A percentile compares a stretch with the other conserved stretches of the same genome.
These are phyloP conservation scores for Sussaba pulchella DNA, from an alignment of 2,888 invertebrate genomes.

Conservation along the genomic window DNA sequence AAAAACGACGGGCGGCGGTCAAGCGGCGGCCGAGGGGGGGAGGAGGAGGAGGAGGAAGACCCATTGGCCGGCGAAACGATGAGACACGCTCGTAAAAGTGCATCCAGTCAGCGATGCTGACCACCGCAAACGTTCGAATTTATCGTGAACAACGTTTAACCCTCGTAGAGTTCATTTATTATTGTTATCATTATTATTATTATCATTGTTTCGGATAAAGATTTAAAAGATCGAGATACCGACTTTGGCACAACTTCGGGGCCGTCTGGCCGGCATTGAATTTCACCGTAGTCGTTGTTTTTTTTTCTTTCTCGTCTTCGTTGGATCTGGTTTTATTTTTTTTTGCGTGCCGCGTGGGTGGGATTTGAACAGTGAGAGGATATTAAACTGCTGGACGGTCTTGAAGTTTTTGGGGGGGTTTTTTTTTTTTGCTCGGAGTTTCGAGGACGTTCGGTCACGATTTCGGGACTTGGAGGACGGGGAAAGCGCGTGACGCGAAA, in stretches of 20 bases:
- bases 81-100: conserved; percentile 50
- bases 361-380: neutral
- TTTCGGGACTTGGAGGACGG: conserved; percentile 34
- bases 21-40: neutral
- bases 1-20: too few species aligned
- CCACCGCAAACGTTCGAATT: conserved; percentile 39
- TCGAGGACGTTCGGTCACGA: neutral
- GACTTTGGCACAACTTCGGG: neutral
- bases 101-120: conserved; percentile 57
- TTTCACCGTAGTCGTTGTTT: too few species aligned
- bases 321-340: conserved; percentile 6
- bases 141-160: neutral
- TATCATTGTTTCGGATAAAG: too few species aligned
- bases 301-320: too few species aligned
- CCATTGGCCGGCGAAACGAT: conserved; percentile 27
- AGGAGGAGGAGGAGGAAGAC: neutral
- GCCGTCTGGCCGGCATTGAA: neutral
- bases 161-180: neutral
- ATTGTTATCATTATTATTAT: neutral
- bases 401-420: neutral
- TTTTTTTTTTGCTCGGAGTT: neutral
- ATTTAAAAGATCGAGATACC: neutral
- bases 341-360: neutral
- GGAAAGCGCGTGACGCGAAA: conserved; percentile 67
- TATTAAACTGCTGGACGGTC: neutral